Evolutionary conservation across 2,888 invertebrate species (phyloP), one percentile per base, ranked within the genome.

Genomic region (Harpalus rufipes): DNA sequence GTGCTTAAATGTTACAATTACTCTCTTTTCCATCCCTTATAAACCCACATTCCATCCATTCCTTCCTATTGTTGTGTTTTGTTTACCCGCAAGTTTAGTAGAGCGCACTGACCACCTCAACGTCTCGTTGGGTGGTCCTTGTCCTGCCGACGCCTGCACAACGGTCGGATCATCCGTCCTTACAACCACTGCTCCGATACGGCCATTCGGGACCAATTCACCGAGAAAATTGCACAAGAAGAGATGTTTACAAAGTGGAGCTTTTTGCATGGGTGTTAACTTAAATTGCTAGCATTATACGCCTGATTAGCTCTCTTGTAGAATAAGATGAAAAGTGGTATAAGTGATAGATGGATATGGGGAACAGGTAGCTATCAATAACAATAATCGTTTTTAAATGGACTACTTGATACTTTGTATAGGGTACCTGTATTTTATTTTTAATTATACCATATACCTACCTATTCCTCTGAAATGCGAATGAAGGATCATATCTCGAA

Each of bases 51-150:
- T 63, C 63, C 63, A 63, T 18, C 25, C 63, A 72, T 32, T 65
- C 59, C 59, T 63, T 6, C 1, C 14, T 44, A 44, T 74, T 18
- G 7, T 18, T 7, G 39, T 7, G 72, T 16, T 44, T 74, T 74
- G 72, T 74, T 74, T 74, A 74, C 72, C 72, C 72, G 41, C 72
- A 74, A 74, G 72, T 74, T 74, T 74, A 74, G 12, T 74, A 74
- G 72, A 74, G 72, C 72, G 44, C 16, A 74, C 72, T 74, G 72
- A 74, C 72, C 72, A 74, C 44, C 72, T 41, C 72, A 74, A 74
- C 16, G 68, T n/a, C 65, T 32, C 14, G 2, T 41, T 74, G 72
- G 72, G 72, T 74, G 72, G 72, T 74, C 72, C 44, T 12, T 39
- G 14, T 68, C 32, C 32, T 32, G 41, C 44, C 14, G 3, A 41